Base-by-base conservation (phyloP, 1,140 invertebrate genomes). In the Lamellibrachia luymesi region DNA sequence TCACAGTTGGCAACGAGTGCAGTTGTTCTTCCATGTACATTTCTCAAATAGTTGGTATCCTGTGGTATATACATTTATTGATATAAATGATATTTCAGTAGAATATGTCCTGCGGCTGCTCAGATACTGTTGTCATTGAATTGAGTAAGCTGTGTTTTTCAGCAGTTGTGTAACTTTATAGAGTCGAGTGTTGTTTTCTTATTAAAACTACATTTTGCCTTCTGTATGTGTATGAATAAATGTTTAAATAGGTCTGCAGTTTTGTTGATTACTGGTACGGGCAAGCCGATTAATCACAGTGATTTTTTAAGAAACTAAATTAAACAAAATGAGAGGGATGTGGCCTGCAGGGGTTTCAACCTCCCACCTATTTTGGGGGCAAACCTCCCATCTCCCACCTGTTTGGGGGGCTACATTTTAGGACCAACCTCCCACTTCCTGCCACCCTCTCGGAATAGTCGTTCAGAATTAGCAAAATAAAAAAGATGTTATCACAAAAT, bases 21-120 rank as follows among this genome's bases (percentile, higher is more conserved):
- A 80, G 64, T 80, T 80, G 64, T 80, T 80, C 64, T 80, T 80
- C 64, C 64, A 80, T 80, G 64, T 80, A 80, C 64, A 80, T 80
- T 80, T 80, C 13, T 80, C 64, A 80, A 17, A 80, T 80, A 22
- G 13, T 80, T 80, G 64, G 25, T 80, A 80, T 80, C 1, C 64
- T 80, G 64, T 80, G 64, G 64, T 80, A 80, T 80, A 80, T 80
- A 8, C 13, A 80, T 80, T 80, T 17, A 80, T 17, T 80, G 64
- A 80, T 80, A 22, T 80, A 80, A 80, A 80, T 4, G 13, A 80
- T 80, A 22, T 80, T 80, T 80, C 64, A 80, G 64, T 80, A 80
- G 52, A 80, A 80, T 22, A 80, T 22, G 64, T 56, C 6, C 13
- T 56, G 1, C 52, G 13, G 52, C 13, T 6, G 13, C 52, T 56